Evolutionary conservation across 2,888 invertebrate species (phyloP).

Genomic region (Hydrotaea cyrtoneurina): DNA sequence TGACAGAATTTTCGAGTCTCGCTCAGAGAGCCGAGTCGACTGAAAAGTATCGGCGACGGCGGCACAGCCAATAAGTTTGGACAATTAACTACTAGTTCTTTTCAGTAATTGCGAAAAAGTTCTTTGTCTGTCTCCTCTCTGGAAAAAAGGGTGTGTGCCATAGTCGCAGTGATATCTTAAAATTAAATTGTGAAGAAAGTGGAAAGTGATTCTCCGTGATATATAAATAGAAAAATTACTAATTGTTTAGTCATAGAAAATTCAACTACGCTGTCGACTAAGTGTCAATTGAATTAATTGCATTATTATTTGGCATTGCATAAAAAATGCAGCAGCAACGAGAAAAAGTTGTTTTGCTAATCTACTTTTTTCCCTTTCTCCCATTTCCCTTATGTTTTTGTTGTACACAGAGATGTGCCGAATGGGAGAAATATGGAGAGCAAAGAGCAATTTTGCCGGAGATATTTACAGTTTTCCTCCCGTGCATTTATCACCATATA

Average conservation of each 20-base stretch:
- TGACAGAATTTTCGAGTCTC: no score
- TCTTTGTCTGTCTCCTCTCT: slow-evolving; percentile 62
- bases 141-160: slow-evolving; percentile 68
- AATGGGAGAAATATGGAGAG: slow-evolving; percentile 7
- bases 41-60: no score
- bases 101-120: slow-evolving; percentile 54
- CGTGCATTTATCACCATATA: slow-evolving; percentile 53
- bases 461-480: neutral
- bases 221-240: slow-evolving; percentile 13
- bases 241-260: slow-evolving; percentile 17
- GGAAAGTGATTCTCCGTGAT: neutral
- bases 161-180: slow-evolving; percentile 21
- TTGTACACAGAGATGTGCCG: slow-evolving; percentile 4
- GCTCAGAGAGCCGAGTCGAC: no score
- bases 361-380: slow-evolving; percentile 44
- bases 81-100: neutral
- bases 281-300: slow-evolving; percentile 41
- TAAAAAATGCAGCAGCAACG: slow-evolving; percentile 31
- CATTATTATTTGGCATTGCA: slow-evolving; percentile 36
- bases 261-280: slow-evolving; percentile 10
- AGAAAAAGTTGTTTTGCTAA: slow-evolving; percentile 39
- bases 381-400: slow-evolving; percentile 35
- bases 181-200: slow-evolving; percentile 18
- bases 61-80: no score
- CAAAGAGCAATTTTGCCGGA: neutral